phyloP scores from a whole-genome alignment of 2,888 invertebrate species.

The Pristionchus entomophagus region DNA sequence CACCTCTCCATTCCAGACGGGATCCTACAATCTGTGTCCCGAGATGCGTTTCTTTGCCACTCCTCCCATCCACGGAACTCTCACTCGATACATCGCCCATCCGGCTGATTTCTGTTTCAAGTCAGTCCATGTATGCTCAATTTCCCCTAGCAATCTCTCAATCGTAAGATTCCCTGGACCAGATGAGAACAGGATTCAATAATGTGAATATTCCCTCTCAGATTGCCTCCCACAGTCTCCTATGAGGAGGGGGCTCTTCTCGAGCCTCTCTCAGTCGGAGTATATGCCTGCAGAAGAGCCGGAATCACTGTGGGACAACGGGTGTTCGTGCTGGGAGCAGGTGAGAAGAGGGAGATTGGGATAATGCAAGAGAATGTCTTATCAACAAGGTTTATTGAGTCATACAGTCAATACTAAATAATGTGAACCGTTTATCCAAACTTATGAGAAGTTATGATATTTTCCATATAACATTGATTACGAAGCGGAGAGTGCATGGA shows the following conservation, averaged over 20 bases:
- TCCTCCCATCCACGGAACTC: conserved; percentile 91
- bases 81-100: conserved; percentile 89
- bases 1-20: conserved; percentile 77
- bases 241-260: conserved; percentile 94
- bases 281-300: conserved; percentile 92
- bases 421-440: no score
- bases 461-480: no score
- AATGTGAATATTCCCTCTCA: conserved; percentile 75
- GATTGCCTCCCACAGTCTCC: conserved; percentile 89
- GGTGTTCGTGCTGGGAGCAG: conserved; percentile 77
- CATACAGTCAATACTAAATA: no score
- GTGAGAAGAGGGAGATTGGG: conserved; percentile 51
- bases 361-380: neutral
- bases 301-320: conserved; percentile 80
- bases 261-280: conserved; percentile 93
- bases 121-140: conserved; percentile 69
- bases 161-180: neutral
- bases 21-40: conserved; percentile 91
- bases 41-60: conserved; percentile 94
- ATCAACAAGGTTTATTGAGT: neutral
- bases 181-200: no score
- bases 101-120: conserved; percentile 81
- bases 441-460: no score
- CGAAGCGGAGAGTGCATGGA: no score
- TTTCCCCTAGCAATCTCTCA: neutral